These are phyloP conservation scores for Alcis repandata DNA, from an alignment of 2,888 invertebrate species.

Conservation along the genomic window DNA sequence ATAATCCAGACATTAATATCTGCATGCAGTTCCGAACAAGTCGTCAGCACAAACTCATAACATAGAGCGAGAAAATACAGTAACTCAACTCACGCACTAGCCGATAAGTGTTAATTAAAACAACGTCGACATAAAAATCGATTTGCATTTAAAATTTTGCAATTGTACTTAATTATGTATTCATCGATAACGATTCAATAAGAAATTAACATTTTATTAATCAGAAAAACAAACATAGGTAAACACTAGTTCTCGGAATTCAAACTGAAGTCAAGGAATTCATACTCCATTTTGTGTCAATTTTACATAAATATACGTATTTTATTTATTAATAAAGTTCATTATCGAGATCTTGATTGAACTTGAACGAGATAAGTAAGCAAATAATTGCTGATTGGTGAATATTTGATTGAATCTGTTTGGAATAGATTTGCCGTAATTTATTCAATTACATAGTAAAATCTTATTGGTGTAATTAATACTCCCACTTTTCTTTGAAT, in stretches of 20 bases:
- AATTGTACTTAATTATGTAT: background rate
- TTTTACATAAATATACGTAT: constrained; percentile 9
- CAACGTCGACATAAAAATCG: background rate
- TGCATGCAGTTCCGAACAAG: constrained; percentile 38
- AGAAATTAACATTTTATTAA: background rate
- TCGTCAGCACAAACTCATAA: constrained; percentile 42
- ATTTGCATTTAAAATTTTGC: background rate
- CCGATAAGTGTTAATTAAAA: background rate
- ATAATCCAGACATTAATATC: constrained; percentile 46
- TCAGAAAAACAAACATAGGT: background rate
- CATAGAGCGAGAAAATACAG: constrained; percentile 34
- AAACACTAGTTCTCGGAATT: background rate
- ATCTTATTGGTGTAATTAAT: too few relatives aligned
- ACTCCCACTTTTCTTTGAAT: too few relatives aligned
- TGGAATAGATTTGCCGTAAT: background rate
- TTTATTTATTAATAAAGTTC: constrained; percentile 3
- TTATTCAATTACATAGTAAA: too few relatives aligned
- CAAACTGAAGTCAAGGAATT: background rate
- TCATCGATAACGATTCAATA: background rate
- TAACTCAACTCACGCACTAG: constrained; percentile 4
- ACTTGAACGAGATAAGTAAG: constrained; percentile 9
- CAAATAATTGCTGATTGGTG: constrained; percentile 6
- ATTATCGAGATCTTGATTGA: background rate
- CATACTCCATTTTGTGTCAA: background rate
- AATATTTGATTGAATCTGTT: background rate